Evolutionary conservation across 2,888 invertebrate genomes (phyloP).

Genomic region (Pardosa pseudoannulata): DNA sequence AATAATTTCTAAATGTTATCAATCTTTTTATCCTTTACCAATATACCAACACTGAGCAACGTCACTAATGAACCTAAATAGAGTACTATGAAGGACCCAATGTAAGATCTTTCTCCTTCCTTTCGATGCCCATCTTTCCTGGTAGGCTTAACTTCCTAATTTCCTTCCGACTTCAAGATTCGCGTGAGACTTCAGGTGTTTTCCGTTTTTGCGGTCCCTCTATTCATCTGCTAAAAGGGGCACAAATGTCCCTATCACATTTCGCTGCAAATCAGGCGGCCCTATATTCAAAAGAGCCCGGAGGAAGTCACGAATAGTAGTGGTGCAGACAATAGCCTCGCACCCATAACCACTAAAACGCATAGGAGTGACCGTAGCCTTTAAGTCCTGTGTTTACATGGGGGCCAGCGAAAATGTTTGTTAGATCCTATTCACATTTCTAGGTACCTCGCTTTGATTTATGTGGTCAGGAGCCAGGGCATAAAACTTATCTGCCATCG

Average conservation of each 20-base stretch:
- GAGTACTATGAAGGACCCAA: too few species aligned
- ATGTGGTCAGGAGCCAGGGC: not conserved
- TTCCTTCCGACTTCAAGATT: too few species aligned
- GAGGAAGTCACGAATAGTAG: not conserved
- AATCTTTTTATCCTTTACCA: too few species aligned
- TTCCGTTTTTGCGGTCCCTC: not conserved
- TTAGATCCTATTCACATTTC: not conserved
- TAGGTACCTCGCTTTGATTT: not conserved
- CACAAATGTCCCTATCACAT: not conserved
- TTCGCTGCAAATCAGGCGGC: not conserved
- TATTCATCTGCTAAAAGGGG: not conserved
- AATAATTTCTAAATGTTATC: too few species aligned
- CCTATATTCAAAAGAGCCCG: slow-evolving; percentile 1
- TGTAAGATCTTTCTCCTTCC: too few species aligned
- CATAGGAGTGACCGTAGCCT: slow-evolving; percentile 15
- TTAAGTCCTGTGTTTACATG: not conserved
- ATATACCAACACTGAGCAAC: too few species aligned
- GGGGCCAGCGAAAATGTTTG: slow-evolving; percentile 3
- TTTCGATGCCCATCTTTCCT: too few species aligned
- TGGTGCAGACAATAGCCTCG: not conserved
- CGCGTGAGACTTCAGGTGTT: slow-evolving; percentile 12
- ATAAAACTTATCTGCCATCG: slow-evolving; percentile 12
- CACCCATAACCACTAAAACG: slow-evolving; percentile 19
- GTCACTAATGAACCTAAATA: too few species aligned
- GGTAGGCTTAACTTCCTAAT: too few species aligned